These are phyloP conservation scores for Chiridota heheva DNA, from an alignment of 35 echinoderm and acorn worm genomes.

Conservation along the genomic window DNA sequence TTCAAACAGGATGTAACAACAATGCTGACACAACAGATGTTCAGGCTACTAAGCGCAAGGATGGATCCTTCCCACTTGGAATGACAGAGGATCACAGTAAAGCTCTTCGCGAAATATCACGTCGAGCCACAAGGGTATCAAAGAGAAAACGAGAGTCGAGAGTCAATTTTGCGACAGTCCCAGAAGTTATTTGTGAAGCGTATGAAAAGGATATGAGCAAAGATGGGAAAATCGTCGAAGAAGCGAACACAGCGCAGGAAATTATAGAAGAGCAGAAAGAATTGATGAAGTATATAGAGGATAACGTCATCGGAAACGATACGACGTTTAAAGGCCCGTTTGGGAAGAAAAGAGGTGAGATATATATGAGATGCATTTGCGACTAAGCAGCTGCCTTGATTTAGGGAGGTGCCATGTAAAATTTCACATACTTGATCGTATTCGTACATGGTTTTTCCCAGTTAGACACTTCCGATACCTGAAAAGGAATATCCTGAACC, in stretches of 20 bases:
- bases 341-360: constrained; percentile 75
- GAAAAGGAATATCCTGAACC: too few species aligned
- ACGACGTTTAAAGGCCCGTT: constrained; percentile 69
- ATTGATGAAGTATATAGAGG: constrained; percentile 75
- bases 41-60: too few species aligned
- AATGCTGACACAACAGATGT: too few species aligned
- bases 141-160: constrained; percentile 28
- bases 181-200: constrained; percentile 39
- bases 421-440: too few species aligned
- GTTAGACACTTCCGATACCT: too few species aligned
- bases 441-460: too few species aligned
- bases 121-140: constrained; percentile 36
- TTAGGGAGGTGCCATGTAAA: too few species aligned
- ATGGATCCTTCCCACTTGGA: too few species aligned
- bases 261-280: constrained; percentile 51
- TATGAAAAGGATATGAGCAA: constrained; percentile 3
- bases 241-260: neutral
- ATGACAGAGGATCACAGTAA: constrained; percentile 43
- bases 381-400: too few species aligned
- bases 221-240: neutral
- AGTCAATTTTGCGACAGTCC: constrained; percentile 37
- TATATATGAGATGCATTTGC: too few species aligned
- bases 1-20: too few species aligned
- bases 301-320: constrained; percentile 91
- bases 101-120: constrained; percentile 34